Evolutionary conservation across 30 jellyfish, hydroid and myxozoan genomes (phyloP), one percentile per base, ranked within the genome.

Genomic region (Euphysa ruthae): DNA sequence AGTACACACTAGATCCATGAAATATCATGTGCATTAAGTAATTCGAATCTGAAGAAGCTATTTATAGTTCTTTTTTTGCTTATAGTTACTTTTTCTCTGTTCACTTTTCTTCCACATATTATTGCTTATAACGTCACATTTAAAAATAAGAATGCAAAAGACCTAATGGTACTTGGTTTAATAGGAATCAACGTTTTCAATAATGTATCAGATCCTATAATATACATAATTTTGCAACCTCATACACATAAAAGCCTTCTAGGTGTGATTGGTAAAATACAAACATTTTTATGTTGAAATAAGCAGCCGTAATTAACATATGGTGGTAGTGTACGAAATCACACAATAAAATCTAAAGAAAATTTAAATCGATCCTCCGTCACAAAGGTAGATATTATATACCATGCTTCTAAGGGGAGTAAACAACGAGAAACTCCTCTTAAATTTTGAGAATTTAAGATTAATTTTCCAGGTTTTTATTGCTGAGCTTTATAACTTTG

Each of bases 151-250:
- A 46, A 46, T 46, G 2, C 60, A 46, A 46, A 46, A 46, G 3
- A 46, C 3, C 8, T 46, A 29, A n/a, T 46, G 8, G 18, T 46
- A 29, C 10, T 46, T 2, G 60, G 7, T 2, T 46, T 46, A 10
- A 46, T 46, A n/a, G 60, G 60, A 46, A 46, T 46, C 4, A 46
- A 46, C 10, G 2, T 46, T 5, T 4, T 46, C 6, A 46, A 46
- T 46, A 46, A 46, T 46, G 60, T 46, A 46, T 46, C 60, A 46
- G 60, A 46, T 10, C 60, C 60, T 46, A 46, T 46, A 25, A 46
- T 46, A 5, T 46, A 46, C 23, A 46, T 46, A 2, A n/a, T n/a
- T 46, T 29, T 46, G 18, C 60, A 46, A 46, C 4, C 4, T 2
- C 6, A 46, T 46, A 29, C 60, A 2, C 10, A 29, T 4, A 4